These are phyloP conservation scores for Amphiura filiformis DNA, from an alignment of 35 echinoderm and acorn worm species.

Conservation along the genomic window DNA sequence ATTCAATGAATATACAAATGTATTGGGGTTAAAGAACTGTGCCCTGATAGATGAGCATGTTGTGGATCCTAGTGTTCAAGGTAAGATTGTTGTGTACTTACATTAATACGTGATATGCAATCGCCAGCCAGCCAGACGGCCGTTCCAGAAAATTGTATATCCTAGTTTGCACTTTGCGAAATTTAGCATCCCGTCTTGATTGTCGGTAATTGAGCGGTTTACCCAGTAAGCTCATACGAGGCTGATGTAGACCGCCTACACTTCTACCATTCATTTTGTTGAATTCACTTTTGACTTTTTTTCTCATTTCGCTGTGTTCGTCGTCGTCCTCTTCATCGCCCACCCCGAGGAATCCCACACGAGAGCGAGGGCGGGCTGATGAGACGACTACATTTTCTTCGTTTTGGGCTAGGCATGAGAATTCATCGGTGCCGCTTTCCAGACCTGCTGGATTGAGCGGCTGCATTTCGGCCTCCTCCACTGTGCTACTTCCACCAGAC, in stretches of 20 bases:
- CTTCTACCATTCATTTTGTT: constrained; percentile 90
- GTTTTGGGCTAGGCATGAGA: constrained; percentile 24
- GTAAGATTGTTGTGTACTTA: constrained; percentile 83
- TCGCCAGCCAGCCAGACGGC: constrained; percentile 81
- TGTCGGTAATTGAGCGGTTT: constrained; percentile 91
- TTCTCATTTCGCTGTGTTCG: constrained; percentile 82
- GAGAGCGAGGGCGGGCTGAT: constrained; percentile 32
- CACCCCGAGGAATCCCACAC: constrained; percentile 80
- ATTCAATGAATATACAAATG: too few species aligned
- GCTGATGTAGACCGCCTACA: constrained; percentile 54
- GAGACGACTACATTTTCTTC: constrained; percentile 16
- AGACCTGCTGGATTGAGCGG: constrained; percentile 67
- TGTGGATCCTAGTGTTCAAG: too few species aligned
- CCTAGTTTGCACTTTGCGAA: constrained; percentile 92
- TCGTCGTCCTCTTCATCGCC: constrained; percentile 75
- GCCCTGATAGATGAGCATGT: too few species aligned
- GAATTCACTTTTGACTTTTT: constrained; percentile 95
- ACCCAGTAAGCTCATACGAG: constrained; percentile 95
- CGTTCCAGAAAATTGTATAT: constrained; percentile 99
- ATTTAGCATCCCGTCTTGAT: constrained; percentile 89
- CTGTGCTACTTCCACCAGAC: constrained; percentile 68
- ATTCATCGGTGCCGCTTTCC: constrained; percentile 26
- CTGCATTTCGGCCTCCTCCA: constrained; percentile 92
- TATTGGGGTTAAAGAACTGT: too few species aligned
- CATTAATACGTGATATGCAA: constrained; percentile 94